Conservation (phyloP, 1,140 invertebrate species). For the Lordiphosa collinella region DNA sequence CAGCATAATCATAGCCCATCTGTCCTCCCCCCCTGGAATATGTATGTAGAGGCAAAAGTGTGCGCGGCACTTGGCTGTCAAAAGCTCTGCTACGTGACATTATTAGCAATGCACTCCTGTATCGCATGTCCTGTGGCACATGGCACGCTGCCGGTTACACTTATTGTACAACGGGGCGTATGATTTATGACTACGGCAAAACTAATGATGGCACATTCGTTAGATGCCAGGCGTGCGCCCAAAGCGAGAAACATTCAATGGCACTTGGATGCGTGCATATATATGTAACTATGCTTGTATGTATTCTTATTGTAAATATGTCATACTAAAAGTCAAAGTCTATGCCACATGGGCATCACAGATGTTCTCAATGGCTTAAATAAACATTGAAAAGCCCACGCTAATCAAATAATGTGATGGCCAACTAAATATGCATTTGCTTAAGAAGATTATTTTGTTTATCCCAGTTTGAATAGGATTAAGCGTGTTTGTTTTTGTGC, state of each 20-base stretch:
- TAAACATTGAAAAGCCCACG: too few species aligned
- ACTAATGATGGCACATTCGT: conserved; percentile 69
- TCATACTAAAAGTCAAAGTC: too few species aligned
- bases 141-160: conserved; percentile 29
- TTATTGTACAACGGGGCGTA: conserved; percentile 30
- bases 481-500: too few species aligned
- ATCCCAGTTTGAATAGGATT: too few species aligned
- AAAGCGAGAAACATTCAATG: conserved; percentile 16
- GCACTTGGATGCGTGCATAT: conserved; percentile 6
- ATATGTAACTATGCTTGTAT: conserved; percentile 4
- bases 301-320: conserved; percentile 4
- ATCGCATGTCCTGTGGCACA: conserved; percentile 14
- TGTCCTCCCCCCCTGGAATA: background rate
- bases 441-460: too few species aligned
- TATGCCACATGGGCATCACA: too few species aligned
- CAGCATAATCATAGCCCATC: conserved; percentile 6
- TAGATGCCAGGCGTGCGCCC: conserved; percentile 25
- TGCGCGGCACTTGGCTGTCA: conserved; percentile 59
- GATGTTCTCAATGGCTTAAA: too few species aligned
- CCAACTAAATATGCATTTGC: too few species aligned
- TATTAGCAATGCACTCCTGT: conserved; percentile 65
- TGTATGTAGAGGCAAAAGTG: conserved; percentile 19
- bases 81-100: conserved; percentile 70
- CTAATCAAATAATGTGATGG: too few species aligned
- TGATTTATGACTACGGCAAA: conserved; percentile 65